Evolutionary conservation across 2,888 invertebrate genomes (phyloP), one percentile per base, ranked within the genome.

Genomic region (Yponomeuta evonymella): DNA sequence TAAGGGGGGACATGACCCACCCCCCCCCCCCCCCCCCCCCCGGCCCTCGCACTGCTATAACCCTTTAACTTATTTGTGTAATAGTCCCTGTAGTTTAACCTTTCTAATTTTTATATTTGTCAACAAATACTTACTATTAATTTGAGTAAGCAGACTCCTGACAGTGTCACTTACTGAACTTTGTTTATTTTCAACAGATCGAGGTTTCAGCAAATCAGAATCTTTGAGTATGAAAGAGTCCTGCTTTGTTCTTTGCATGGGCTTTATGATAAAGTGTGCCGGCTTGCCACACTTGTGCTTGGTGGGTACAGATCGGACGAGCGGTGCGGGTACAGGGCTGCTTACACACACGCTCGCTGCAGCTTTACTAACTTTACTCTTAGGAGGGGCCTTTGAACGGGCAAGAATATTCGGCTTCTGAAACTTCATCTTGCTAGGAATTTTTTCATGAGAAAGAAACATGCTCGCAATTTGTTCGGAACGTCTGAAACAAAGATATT

Each of bases 361-460:
- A 29, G 33, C 15, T 33, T 70, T 70, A n/a, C 51, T n/a, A 10
- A 51, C 10, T 33, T 63, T 69, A 48, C 33, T 62, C n/a, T 58
- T 70, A 43, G 67, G 48, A 9, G 36, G 51, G 30, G 58, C 8
- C 72, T 85, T 88, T 11, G 83, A 70, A 73, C 84, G 89, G 74
- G 80, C 79, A 36, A 92, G 82, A 73, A 92, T 92, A 75, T 91
- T 92, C 71, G 91, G 91, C 75, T 90, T 91, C 75, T 88, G 87
- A 75, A 86, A 86, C 73, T 81, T 81, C 76, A 85, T 90, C 74
- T 84, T 89, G 66, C 74, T 74, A 69, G 78, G 75, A 75, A 80
- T 82, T 74, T 78, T 84, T 72, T 88, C 84, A 75, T 84, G 83
- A 70, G 88, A 81, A 68, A 84, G 80, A 79, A 88, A 89, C 90